phyloP scores from a whole-genome alignment of 2,888 invertebrate species.

The Polydrusus tereticollis region DNA sequence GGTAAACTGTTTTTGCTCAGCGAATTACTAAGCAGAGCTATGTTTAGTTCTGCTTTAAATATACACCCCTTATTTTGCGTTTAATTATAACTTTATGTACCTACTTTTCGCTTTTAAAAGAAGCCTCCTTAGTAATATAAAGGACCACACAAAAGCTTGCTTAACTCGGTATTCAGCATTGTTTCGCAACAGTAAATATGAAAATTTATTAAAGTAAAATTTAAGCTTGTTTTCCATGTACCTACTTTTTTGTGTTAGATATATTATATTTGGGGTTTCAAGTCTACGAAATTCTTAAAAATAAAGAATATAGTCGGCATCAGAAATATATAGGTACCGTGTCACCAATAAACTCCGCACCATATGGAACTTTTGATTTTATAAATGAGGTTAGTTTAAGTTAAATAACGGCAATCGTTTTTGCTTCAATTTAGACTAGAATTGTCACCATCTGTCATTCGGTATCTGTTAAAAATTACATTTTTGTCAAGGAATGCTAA shows the following conservation, averaged over 20 bases:
- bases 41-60: neutral
- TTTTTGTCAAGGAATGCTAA: too few species aligned
- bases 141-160: constrained; percentile 1
- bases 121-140: neutral
- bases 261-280: neutral
- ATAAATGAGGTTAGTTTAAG: too few species aligned
- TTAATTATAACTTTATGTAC: neutral
- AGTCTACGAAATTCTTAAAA: neutral
- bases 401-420: too few species aligned
- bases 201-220: neutral
- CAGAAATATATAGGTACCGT: too few species aligned
- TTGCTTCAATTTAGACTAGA: too few species aligned
- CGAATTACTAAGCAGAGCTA: neutral
- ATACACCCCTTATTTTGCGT: neutral
- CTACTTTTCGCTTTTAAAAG: neutral
- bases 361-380: too few species aligned
- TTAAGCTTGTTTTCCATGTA: neutral
- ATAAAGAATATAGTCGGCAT: neutral
- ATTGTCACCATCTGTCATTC: too few species aligned
- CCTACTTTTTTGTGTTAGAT: neutral
- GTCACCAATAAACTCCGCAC: too few species aligned
- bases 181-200: neutral
- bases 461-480: too few species aligned
- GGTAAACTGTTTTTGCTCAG: neutral
- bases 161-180: neutral